phyloP scores from a whole-genome alignment of 2,888 invertebrate species.

The Darwinula stevensoni region DNA sequence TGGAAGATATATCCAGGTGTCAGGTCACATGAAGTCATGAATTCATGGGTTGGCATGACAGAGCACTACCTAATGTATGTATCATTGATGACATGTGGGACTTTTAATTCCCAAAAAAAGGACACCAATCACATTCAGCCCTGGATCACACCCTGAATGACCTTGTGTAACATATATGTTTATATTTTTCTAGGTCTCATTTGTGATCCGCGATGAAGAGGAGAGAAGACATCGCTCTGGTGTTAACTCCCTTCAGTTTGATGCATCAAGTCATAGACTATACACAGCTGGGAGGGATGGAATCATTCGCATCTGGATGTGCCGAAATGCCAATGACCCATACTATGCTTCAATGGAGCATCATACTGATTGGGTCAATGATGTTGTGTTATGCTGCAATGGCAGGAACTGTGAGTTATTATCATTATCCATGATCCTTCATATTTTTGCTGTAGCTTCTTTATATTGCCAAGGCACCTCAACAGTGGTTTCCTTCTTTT shows the following conservation, averaged over 20 bases:
- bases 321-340: slow-evolving; percentile 29
- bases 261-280: slow-evolving; percentile 51
- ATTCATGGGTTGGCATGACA: too few species aligned
- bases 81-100: too few species aligned
- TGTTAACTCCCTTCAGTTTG: slow-evolving; percentile 79
- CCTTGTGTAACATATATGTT: too few species aligned
- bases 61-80: too few species aligned
- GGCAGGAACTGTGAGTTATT: slow-evolving; percentile 53
- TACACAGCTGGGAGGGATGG: slow-evolving; percentile 93
- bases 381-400: slow-evolving; percentile 86
- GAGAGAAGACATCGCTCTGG: slow-evolving; percentile 82
- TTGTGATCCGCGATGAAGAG: slow-evolving; percentile 85
- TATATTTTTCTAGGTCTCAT: too few species aligned
- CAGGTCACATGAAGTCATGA: too few species aligned
- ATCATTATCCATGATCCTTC: not conserved
- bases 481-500: too few species aligned
- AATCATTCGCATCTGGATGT: slow-evolving; percentile 52
- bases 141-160: too few species aligned
- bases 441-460: not conserved
- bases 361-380: slow-evolving; percentile 99
- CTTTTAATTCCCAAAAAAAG: too few species aligned
- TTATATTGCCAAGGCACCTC: not conserved
- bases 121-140: too few species aligned
- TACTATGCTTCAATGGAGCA: slow-evolving; percentile 95
- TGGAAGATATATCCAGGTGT: too few species aligned